Percentiles rank a stretch among this genome's conserved stretches.
phyloP scores from a whole-genome alignment of 2,888 invertebrate species.

The Pristionchus exspectatus region DNA sequence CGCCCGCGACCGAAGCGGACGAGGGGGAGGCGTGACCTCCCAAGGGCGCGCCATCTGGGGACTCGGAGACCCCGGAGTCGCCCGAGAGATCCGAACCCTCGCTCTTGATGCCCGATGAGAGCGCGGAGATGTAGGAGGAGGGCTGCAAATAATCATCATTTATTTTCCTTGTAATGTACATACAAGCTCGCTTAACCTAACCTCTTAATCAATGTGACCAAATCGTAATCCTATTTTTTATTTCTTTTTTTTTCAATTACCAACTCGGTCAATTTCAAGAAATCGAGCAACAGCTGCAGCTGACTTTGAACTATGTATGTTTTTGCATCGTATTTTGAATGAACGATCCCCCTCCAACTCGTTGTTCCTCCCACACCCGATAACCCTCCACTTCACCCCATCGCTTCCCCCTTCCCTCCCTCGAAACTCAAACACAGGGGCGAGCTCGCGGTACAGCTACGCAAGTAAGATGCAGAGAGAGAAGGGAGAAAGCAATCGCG shows the following conservation, averaged over 20 bases:
- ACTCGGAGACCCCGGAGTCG: constrained; percentile 44
- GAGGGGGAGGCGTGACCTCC: constrained; percentile 45
- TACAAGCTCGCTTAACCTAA: neutral
- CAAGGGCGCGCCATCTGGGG: neutral
- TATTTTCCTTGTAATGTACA: neutral
- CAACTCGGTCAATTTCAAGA: too few species aligned
- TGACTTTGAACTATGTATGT: neutral
- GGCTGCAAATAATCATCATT: neutral
- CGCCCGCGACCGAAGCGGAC: neutral
- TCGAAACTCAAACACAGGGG: constrained; percentile 52
- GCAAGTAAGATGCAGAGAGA: constrained; percentile 32
- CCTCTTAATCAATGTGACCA: neutral
- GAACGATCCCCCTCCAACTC: neutral
- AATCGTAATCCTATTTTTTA: neutral
- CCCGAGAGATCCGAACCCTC: constrained; percentile 52
- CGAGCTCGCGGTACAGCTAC: constrained; percentile 17
- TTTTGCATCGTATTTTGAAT: neutral
- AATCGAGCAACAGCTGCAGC: too few species aligned
- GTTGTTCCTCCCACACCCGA: neutral
- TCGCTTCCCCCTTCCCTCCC: constrained; percentile 14
- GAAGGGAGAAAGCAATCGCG: neutral
- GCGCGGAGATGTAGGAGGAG: constrained; percentile 41
- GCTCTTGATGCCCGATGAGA: constrained; percentile 49
- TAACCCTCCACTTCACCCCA: constrained; percentile 37
- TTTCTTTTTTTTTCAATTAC: neutral